These are phyloP conservation scores for Glaucidium brasilianum DNA, from an alignment of 2,113 vertebrate genomes.

Conservation along the genomic window DNA sequence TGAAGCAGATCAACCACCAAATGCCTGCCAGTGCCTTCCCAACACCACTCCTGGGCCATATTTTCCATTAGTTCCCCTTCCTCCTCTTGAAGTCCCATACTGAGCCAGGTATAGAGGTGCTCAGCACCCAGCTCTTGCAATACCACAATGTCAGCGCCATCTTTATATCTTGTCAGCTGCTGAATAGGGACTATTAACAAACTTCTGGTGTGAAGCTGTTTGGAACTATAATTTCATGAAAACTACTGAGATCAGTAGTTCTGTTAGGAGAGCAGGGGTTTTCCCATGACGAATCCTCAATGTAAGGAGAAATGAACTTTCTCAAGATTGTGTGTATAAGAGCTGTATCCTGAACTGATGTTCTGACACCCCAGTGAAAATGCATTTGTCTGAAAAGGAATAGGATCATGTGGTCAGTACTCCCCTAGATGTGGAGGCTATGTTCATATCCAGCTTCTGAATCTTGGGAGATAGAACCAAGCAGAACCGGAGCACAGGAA, in stretches of 20 bases:
- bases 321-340: not conserved
- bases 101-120: not conserved
- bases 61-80: not conserved
- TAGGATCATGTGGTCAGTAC: fast-evolving
- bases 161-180: not conserved
- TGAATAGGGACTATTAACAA: not conserved
- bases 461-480: not conserved
- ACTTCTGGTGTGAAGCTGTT: not conserved
- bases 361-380: not conserved
- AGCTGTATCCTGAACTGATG: not conserved
- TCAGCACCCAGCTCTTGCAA: not conserved
- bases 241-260: not conserved
- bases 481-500: not conserved
- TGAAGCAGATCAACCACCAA: not conserved
- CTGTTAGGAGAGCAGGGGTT: not conserved
- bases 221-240: not conserved
- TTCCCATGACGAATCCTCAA: not conserved
- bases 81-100: not conserved
- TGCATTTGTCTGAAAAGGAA: not conserved
- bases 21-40: not conserved
- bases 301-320: not conserved
- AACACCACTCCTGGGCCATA: not conserved
- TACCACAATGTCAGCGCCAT: not conserved
- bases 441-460: not conserved
- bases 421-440: not conserved